Evolutionary conservation across 1,140 invertebrate species (phyloP), one percentile per base, ranked within the genome.

Genomic region (Saccostrea glomerata): DNA sequence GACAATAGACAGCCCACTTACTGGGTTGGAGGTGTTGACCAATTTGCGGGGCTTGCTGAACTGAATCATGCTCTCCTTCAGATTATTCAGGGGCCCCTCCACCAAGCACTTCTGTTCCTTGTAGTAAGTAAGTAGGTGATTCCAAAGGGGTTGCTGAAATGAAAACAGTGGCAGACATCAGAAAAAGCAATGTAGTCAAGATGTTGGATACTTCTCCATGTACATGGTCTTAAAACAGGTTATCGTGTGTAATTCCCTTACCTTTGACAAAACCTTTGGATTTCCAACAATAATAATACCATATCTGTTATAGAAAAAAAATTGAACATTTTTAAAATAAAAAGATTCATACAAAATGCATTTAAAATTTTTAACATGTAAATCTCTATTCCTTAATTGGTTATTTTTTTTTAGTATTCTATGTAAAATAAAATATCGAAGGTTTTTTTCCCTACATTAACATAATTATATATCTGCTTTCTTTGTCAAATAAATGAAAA

Each of bases 231-330:
- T n/a, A n/a, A 7, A 2, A 7, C 5, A 47, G 47, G 6, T 47
- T 47, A 40, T 56, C 56, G 3, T 82, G 30, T 17, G 17, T 40
- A 17, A 54, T 23, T 15, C 91, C 88, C 92, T 93, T 94, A 96
- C 96, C 95, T 99, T 99, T 0, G 98, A 98, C 0, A 99, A 95
- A 12, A 99, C 98, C 95, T 99, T 99, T 0, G 99, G 99, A 95
- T 99, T 99, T 77, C 99, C 99, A 85, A 99, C 98, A 90, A 99
- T 98, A 77, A 99, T 99, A 36, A 99, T 97, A 20, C 99, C 99
- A 95, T 93, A 95, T 84, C 94, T 95, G 88, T n/a, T 30, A 77
- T 40, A 77, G 25, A 30, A 77, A 30, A 17, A 25, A 9, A 15
- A 13, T 23, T 36, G 6, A 40, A 47, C 6, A 47, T 47, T 47